Evolutionary conservation across 2,113 vertebrate species (phyloP), one percentile per base, ranked within the genome.

Genomic region (Atherinomorus stipes): DNA sequence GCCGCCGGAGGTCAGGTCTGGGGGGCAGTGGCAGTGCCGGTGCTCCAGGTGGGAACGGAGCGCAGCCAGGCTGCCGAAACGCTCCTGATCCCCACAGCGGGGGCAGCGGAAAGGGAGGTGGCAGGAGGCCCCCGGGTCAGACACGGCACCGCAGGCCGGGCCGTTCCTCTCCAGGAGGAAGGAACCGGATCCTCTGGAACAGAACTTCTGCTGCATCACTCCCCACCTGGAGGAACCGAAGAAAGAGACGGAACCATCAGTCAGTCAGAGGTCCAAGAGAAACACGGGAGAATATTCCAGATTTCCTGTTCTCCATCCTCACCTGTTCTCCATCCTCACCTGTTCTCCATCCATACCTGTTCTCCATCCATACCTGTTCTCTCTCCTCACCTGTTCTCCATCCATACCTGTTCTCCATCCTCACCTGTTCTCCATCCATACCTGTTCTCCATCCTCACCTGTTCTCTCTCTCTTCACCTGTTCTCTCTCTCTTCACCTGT

Each of bases 131-230:
- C 51, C 45, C 0, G 78, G 0, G 7, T 65, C 56, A 57, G 76
- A 80, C 13, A 51, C 15, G 5, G 84, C 83, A 2, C 93, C 86
- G 37, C 94, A 93, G 85, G 94, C 94, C 88, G 93, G 94, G 11
- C 93, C 89, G 34, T 94, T 95, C 83, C 96, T 93, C 88, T 94
- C 95, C 81, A 93, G 93, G 61, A 92, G 93, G 90, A 93, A 92
- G 86, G 91, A 95, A 86, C 93, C 93, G 71, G 95, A 95, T 84
- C 87, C 80, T 78, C 85, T 80, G 56, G 87, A 89, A 2, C 93
- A 94, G 78, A 95, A 82, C 90, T 95, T 94, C 93, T 96, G 95
- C 92, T 97, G 97, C 96, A 98, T 98, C 89, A 91, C 95, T 69
- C 51, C 0, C 16, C 58, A 78, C 69, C 84, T 83, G 74, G 71